Percentiles rank a stretch among this genome's conserved stretches.
phyloP scores from a whole-genome alignment of 2,888 invertebrate species.

The Seira sanloemensis region DNA sequence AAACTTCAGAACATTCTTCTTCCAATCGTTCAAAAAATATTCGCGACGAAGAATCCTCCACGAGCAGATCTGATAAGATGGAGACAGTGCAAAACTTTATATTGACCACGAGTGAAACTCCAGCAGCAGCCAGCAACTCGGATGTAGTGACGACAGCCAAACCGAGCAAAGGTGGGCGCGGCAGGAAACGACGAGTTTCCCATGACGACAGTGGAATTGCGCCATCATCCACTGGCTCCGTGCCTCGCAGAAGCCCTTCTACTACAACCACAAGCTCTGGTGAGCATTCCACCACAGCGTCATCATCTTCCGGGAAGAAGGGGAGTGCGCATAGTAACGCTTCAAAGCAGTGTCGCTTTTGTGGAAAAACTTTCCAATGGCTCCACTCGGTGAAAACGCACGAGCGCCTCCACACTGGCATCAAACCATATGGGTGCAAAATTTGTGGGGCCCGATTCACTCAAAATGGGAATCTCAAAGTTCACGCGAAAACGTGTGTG shows the following conservation, averaged over 20 bases:
- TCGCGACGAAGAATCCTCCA: background rate
- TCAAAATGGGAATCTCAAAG: conserved; percentile 63
- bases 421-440: conserved; percentile 55
- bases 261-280: background rate
- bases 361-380: conserved; percentile 63
- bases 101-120: background rate
- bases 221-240: conserved; percentile 28
- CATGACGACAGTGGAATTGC: conserved; percentile 13
- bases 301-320: background rate
- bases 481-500: conserved; percentile 60
- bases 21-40: background rate
- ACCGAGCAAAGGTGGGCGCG: background rate
- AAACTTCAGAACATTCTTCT: conserved; percentile 12
- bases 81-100: background rate
- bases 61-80: background rate
- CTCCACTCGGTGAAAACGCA: conserved; percentile 61
- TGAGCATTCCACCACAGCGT: conserved; percentile 10
- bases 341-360: conserved; percentile 60
- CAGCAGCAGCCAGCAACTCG: background rate
- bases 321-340: conserved; percentile 22
- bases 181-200: conserved; percentile 12
- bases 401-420: conserved; percentile 59
- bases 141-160: conserved; percentile 7
- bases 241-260: conserved; percentile 29
- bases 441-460: conserved; percentile 59